Conservation (phyloP, 2,888 invertebrate genomes). For the Chloromyia formosa region DNA sequence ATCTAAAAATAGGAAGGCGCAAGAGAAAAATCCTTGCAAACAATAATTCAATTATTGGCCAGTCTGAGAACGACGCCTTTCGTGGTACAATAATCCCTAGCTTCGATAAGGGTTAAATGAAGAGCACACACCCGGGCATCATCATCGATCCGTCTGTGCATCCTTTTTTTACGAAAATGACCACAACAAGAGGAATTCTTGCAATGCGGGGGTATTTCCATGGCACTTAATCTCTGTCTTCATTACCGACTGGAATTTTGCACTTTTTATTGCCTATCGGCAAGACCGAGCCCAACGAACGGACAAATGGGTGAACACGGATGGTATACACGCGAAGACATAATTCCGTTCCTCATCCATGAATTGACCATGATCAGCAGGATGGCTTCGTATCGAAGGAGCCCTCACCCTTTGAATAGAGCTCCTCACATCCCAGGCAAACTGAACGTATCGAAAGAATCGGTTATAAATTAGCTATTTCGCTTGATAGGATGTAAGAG, state of each 20-base stretch:
- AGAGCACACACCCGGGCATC: not conserved
- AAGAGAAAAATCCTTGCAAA: too few species aligned
- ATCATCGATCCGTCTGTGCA: not conserved
- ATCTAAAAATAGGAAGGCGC: too few species aligned
- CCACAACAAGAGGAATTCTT: conserved; percentile 40
- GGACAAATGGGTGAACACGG: conserved; percentile 36
- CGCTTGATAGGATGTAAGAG: conserved; percentile 13
- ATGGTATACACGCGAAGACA: conserved; percentile 27
- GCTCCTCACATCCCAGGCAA: not conserved
- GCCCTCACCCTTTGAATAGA: not conserved
- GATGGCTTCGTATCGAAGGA: conserved; percentile 26
- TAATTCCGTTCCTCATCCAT: conserved; percentile 19
- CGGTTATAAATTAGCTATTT: conserved; percentile 41
- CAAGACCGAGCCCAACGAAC: conserved; percentile 18
- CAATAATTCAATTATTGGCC: too few species aligned
- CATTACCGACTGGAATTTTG: conserved; percentile 43
- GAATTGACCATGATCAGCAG: conserved; percentile 25
- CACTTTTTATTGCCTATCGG: conserved; percentile 42
- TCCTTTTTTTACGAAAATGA: conserved; percentile 27
- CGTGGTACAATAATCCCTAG: too few species aligned
- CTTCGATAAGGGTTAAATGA: not conserved
- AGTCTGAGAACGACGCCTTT: too few species aligned
- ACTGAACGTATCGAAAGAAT: conserved; percentile 2
- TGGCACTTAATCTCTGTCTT: conserved; percentile 44
- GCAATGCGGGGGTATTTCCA: conserved; percentile 42